phyloP scores from a whole-genome alignment of 2,113 vertebrate species.

The Callipepla squamata region DNA sequence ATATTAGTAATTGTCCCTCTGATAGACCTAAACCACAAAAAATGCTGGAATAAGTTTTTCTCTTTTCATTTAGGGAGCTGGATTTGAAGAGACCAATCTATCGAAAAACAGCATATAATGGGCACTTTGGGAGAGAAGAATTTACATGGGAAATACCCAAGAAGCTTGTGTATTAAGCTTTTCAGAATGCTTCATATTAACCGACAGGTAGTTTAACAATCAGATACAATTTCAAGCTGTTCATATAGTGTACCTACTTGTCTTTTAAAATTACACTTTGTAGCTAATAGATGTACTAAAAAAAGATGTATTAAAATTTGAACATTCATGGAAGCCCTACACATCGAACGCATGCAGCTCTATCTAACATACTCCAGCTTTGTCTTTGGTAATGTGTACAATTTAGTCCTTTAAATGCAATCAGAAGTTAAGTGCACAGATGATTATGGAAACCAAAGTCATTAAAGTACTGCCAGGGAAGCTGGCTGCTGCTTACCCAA shows the following conservation, averaged over 20 bases:
- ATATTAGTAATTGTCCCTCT: neutral
- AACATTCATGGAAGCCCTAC: neutral
- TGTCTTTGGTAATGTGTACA: rapidly evolving
- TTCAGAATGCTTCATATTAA: neutral
- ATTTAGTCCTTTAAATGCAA: neutral
- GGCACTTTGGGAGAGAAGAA: constrained; percentile 87
- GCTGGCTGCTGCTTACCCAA: neutral
- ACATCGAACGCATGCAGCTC: neutral
- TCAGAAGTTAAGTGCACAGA: neutral
- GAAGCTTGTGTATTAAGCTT: constrained; percentile 84
- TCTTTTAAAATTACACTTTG: neutral
- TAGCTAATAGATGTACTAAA: neutral
- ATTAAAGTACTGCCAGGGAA: neutral
- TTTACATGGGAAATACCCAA: constrained; percentile 88
- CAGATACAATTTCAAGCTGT: neutral
- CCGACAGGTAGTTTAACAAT: neutral
- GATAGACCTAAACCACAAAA: neutral
- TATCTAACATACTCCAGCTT: neutral
- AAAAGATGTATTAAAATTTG: neutral
- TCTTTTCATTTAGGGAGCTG: constrained; percentile 82
- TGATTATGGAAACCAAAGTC: neutral
- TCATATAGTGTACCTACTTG: neutral
- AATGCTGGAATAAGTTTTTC: neutral
- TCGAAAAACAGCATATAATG: constrained; percentile 85
- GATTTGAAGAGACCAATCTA: constrained; percentile 88